Conservation (phyloP, 2,888 invertebrate genomes). For the Nematopogon swammerdamellus region DNA sequence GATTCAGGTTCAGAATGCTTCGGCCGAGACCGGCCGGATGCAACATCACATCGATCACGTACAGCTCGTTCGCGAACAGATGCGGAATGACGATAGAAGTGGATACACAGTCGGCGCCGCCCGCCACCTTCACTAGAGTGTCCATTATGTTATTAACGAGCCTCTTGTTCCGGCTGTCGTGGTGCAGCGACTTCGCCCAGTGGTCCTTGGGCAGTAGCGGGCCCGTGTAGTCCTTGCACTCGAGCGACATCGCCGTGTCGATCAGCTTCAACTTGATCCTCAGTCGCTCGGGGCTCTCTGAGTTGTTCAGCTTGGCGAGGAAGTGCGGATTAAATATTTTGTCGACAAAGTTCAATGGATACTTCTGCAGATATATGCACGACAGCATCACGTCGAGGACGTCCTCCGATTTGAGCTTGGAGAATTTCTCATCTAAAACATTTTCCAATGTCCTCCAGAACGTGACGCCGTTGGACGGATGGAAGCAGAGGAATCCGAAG, state of each 20-base stretch:
- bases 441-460: conserved; percentile 60
- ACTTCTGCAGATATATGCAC: conserved; percentile 59
- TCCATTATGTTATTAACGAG: conserved; percentile 42
- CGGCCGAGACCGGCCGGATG: conserved; percentile 41
- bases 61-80: conserved; percentile 55
- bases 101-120: conserved; percentile 43
- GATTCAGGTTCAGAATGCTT: conserved; percentile 42
- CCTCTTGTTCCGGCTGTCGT: conserved; percentile 52
- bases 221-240: conserved; percentile 55
- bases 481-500: conserved; percentile 59
- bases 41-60: conserved; percentile 58
- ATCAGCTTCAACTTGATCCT: conserved; percentile 56
- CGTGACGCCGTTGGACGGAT: conserved; percentile 37
- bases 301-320: conserved; percentile 48
- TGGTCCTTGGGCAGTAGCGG: conserved; percentile 55
- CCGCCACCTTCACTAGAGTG: conserved; percentile 36
- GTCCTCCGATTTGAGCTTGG: conserved; percentile 54
- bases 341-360: conserved; percentile 58
- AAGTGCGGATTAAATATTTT: conserved; percentile 61
- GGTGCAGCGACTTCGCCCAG: conserved; percentile 42
- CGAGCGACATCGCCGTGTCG: conserved; percentile 62
- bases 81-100: conserved; percentile 49
- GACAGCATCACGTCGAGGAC: conserved; percentile 60
- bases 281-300: conserved; percentile 28
- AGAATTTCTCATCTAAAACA: conserved; percentile 51